These are phyloP conservation scores for Synanthedon myopaeformis DNA, from an alignment of 2,888 invertebrate genomes.

Conservation along the genomic window DNA sequence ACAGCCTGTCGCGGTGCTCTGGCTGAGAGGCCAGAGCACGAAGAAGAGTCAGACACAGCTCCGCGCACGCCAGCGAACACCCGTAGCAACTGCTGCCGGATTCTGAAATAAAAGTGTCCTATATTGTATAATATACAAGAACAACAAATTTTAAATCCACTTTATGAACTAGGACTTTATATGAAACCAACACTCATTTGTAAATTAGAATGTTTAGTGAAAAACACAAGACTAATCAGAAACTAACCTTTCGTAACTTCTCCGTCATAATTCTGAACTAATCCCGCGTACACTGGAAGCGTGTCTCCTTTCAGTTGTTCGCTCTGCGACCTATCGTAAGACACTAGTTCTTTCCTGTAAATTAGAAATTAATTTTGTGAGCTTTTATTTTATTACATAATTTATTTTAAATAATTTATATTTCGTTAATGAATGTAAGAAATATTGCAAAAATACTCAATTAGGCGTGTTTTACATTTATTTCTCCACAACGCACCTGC, in stretches of 20 bases:
- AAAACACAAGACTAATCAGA: background rate
- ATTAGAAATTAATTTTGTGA: background rate
- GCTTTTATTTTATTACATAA: too few species aligned
- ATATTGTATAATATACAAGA: too few species aligned
- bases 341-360: constrained; percentile 83
- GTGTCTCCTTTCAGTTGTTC: constrained; percentile 68
- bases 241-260: constrained; percentile 49
- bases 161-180: too few species aligned
- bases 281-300: constrained; percentile 53
- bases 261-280: constrained; percentile 58
- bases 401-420: background rate
- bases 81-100: constrained; percentile 82
- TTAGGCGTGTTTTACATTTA: background rate
- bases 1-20: constrained; percentile 79
- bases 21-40: constrained; percentile 88
- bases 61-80: constrained; percentile 90
- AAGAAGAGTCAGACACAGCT: constrained; percentile 92
- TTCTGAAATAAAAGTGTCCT: constrained; percentile 5
- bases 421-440: background rate
- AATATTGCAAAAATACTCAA: background rate
- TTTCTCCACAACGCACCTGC: constrained; percentile 59
- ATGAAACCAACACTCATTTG: too few species aligned
- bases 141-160: too few species aligned
- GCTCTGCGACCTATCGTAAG: constrained; percentile 88
- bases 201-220: background rate